Evolutionary conservation across 2,113 vertebrate species (phyloP).

Genomic region (Hiodon tergisus): DNA sequence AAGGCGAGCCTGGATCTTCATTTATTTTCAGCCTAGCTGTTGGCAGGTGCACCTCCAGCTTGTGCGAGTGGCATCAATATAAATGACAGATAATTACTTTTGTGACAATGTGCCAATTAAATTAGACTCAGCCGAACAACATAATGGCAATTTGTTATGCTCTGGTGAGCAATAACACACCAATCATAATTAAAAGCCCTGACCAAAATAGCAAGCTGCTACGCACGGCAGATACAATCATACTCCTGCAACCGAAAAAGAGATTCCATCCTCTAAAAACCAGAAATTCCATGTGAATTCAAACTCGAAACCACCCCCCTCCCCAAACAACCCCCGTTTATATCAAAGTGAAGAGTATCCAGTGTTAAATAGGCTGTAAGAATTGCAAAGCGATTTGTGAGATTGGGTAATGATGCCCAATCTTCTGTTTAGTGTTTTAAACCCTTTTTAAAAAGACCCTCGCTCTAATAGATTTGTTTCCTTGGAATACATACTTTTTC

Average conservation of each 20-base stretch:
- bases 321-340: too few species aligned
- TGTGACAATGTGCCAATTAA: slow-evolving; percentile 95
- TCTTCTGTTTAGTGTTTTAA: too few species aligned
- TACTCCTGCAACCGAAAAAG: slow-evolving; percentile 27
- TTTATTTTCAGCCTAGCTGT: slow-evolving; percentile 39
- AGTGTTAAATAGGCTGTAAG: too few species aligned
- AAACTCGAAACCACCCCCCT: slow-evolving; percentile 1
- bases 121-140: slow-evolving; percentile 94
- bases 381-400: too few species aligned
- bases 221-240: slow-evolving; percentile 53
- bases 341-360: too few species aligned
- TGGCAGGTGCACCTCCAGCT: slow-evolving; percentile 79
- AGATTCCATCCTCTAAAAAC: neutral
- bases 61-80: slow-evolving; percentile 89
- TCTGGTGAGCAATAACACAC: slow-evolving; percentile 88
- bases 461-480: too few species aligned
- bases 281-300: slow-evolving; percentile 75
- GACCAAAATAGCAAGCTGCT: slow-evolving; percentile 82
- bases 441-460: too few species aligned
- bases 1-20: slow-evolving; percentile 11
- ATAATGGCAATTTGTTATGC: slow-evolving; percentile 93
- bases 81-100: slow-evolving; percentile 94
- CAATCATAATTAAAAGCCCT: slow-evolving; percentile 90
- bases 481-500: too few species aligned
- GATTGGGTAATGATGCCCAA: too few species aligned